Conservation (phyloP, 2,797 vertebrate species). For the Chaetophractus vellerosus region DNA sequence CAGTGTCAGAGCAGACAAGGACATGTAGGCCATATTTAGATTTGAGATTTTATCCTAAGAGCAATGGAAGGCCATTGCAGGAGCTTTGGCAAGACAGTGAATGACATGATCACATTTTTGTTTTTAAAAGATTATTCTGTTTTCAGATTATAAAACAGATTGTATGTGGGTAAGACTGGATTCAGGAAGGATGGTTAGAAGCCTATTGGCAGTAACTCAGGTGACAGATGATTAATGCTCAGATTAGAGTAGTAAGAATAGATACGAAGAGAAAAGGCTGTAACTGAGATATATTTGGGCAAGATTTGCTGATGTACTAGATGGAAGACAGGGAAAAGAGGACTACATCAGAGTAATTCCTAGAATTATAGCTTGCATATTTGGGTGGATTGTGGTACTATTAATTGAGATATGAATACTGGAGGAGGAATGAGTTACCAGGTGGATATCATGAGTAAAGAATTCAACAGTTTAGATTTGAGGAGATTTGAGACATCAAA, state of each 20-base stretch:
- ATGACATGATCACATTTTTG: not conserved
- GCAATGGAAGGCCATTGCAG: not conserved
- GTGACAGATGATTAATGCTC: not conserved
- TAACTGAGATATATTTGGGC: not conserved
- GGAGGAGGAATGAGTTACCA: not conserved
- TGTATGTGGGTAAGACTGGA: not conserved
- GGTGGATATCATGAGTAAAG: not conserved
- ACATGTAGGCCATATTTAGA: too few relatives aligned
- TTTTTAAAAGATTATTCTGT: not conserved
- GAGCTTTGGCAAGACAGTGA: not conserved
- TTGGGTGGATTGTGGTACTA: not conserved
- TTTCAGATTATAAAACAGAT: slow-evolving; percentile 23
- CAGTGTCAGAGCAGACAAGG: not conserved
- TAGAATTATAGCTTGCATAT: not conserved
- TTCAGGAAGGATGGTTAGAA: not conserved
- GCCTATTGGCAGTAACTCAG: not conserved
- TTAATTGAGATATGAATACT: not conserved
- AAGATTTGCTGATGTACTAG: not conserved
- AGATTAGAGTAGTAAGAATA: not conserved
- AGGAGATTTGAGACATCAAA: not conserved
- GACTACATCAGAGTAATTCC: not conserved
- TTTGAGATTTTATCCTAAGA: not conserved
- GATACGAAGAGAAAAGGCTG: not conserved
- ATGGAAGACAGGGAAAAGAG: too few relatives aligned
- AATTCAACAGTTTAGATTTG: not conserved